Conservation (phyloP, 1,140 invertebrate species). For the Drosophila burlai region DNA sequence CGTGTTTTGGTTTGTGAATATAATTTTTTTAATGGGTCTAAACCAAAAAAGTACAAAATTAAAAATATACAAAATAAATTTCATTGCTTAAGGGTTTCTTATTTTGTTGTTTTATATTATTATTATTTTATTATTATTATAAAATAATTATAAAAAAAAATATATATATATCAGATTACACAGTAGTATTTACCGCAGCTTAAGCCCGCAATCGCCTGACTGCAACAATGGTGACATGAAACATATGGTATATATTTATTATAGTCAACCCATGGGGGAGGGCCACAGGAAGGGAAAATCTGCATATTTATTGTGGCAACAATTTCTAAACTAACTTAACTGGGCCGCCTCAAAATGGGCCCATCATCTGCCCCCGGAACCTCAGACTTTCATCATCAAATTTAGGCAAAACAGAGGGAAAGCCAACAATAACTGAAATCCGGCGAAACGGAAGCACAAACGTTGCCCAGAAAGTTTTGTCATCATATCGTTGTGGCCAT, state of each 20-base stretch:
- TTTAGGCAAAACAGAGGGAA: slow-evolving; percentile 59
- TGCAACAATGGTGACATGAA: slow-evolving; percentile 14
- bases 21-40: neutral
- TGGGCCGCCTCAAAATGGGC: slow-evolving; percentile 19
- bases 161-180: no score
- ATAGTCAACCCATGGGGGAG: slow-evolving; percentile 12
- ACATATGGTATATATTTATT: slow-evolving; percentile 51
- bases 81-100: no score
- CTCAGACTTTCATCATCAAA: slow-evolving; percentile 23
- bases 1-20: neutral
- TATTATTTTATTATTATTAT: no score
- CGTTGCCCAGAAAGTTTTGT: slow-evolving; percentile 52
- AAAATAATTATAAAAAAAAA: no score
- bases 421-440: slow-evolving; percentile 46
- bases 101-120: no score
- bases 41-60: neutral
- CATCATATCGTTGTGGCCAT: slow-evolving; percentile 44
- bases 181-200: neutral
- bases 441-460: slow-evolving; percentile 45
- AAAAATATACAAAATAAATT: neutral
- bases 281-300: slow-evolving; percentile 43
- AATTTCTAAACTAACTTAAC: slow-evolving; percentile 77
- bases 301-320: slow-evolving; percentile 70
- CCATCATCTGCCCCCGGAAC: neutral
- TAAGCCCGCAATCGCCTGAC: neutral